phyloP scores from a whole-genome alignment of 2,113 vertebrate species.

The Eudorcas thomsonii region DNA sequence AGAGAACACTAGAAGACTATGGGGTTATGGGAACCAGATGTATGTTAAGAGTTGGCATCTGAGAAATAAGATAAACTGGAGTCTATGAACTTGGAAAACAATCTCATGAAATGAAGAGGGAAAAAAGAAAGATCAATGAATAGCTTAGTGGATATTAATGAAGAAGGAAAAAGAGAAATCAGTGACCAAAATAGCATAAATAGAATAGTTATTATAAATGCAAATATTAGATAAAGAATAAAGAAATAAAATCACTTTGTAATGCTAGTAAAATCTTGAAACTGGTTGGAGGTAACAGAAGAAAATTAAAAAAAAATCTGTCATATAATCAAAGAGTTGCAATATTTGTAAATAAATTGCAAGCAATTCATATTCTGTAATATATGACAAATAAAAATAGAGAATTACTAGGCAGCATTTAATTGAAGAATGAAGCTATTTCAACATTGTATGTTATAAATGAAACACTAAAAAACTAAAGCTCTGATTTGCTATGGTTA shows the following conservation, averaged over 20 bases:
- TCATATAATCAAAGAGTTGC: neutral
- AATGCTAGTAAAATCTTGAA: neutral
- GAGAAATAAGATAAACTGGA: neutral
- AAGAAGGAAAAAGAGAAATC: neutral
- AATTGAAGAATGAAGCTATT: neutral
- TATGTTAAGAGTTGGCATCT: neutral
- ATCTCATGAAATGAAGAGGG: neutral
- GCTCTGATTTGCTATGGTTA: neutral
- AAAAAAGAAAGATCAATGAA: neutral
- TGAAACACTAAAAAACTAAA: neutral
- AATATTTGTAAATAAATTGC: neutral
- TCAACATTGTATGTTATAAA: neutral
- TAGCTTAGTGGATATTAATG: neutral
- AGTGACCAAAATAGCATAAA: neutral
- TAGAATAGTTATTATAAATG: neutral
- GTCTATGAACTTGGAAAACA: neutral
- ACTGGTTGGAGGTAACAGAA: neutral
- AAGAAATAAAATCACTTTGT: neutral
- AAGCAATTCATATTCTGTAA: neutral
- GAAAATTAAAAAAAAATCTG: neutral
- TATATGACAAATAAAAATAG: neutral
- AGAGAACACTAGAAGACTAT: neutral
- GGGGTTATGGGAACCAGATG: neutral
- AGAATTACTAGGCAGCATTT: neutral
- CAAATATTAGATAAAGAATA: neutral